A percentile compares a stretch with the other conserved stretches of the same genome.
These are phyloP conservation scores for Pyrochroa serraticornis DNA, from an alignment of 2,888 invertebrate species.

Conservation along the genomic window DNA sequence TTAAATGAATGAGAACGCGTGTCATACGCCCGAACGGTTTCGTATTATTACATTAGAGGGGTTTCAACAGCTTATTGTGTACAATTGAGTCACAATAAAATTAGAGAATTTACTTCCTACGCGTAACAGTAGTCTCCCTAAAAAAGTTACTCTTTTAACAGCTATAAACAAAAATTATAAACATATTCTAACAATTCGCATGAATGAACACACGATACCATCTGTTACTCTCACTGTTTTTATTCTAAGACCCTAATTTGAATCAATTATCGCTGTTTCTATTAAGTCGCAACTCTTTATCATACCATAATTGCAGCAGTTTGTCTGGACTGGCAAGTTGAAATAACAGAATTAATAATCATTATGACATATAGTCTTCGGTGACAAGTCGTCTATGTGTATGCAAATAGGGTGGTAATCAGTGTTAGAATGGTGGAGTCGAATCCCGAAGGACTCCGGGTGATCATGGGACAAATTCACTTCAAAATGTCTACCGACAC, in stretches of 20 bases:
- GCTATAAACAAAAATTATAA: too few relatives aligned
- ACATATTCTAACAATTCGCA: too few relatives aligned
- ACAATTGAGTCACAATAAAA: conserved; percentile 21
- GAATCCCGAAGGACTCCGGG: conserved; percentile 34
- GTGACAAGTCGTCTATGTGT: conserved; percentile 34
- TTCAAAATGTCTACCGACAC: conserved; percentile 47
- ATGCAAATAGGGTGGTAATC: conserved; percentile 41
- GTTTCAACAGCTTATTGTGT: conserved; percentile 17
- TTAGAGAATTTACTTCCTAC: conserved; percentile 9
- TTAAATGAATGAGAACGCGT: conserved; percentile 43
- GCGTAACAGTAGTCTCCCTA: background rate
- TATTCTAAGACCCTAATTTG: too few relatives aligned
- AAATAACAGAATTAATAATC: conserved; percentile 37
- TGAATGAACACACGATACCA: too few relatives aligned
- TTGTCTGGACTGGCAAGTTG: background rate
- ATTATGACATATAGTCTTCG: conserved; percentile 31
- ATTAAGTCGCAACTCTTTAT: too few relatives aligned
- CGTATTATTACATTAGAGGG: conserved; percentile 37
- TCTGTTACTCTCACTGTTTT: too few relatives aligned
- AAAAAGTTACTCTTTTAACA: too few relatives aligned
- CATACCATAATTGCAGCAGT: background rate
- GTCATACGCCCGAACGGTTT: conserved; percentile 42
- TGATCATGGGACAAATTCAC: conserved; percentile 52
- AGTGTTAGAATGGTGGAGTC: conserved; percentile 37
- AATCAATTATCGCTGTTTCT: too few relatives aligned